phyloP scores from a whole-genome alignment of 2,888 invertebrate genomes.

The Megastigmus dorsalis region DNA sequence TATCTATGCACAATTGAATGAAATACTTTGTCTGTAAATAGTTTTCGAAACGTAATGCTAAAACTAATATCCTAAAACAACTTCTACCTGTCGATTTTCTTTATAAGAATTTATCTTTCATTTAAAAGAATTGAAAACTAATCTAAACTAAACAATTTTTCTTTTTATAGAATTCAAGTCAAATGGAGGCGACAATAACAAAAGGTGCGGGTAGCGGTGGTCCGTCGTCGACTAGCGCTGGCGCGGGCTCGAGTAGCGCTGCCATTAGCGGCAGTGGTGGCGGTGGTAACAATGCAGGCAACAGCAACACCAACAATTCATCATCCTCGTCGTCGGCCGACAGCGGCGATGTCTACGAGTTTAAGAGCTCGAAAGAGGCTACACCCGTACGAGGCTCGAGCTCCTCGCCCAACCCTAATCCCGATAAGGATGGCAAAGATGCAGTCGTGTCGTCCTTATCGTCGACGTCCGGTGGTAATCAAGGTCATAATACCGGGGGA shows the following conservation, averaged over 20 bases:
- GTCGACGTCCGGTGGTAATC: slow-evolving; percentile 27
- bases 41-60: too few species aligned
- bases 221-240: slow-evolving; percentile 56
- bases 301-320: slow-evolving; percentile 53
- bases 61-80: too few species aligned
- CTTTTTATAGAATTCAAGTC: slow-evolving; percentile 53
- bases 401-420: slow-evolving; percentile 73
- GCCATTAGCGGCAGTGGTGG: slow-evolving; percentile 53
- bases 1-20: too few species aligned
- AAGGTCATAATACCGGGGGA: slow-evolving; percentile 37
- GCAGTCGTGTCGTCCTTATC: slow-evolving; percentile 43
- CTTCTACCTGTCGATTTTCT: too few species aligned
- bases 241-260: slow-evolving; percentile 45
- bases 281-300: slow-evolving; percentile 51
- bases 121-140: too few species aligned
- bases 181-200: slow-evolving; percentile 43
- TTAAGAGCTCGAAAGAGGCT: slow-evolving; percentile 77
- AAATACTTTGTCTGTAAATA: too few species aligned
- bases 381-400: slow-evolving; percentile 71
- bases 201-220: slow-evolving; percentile 28
- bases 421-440: slow-evolving; percentile 72
- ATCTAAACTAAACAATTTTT: too few species aligned
- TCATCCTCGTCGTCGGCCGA: slow-evolving; percentile 62
- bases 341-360: slow-evolving; percentile 78
- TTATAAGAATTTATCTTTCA: too few species aligned